Evolutionary conservation across 2,797 vertebrate species (phyloP).

Genomic region (Coregonus ussuriensis): DNA sequence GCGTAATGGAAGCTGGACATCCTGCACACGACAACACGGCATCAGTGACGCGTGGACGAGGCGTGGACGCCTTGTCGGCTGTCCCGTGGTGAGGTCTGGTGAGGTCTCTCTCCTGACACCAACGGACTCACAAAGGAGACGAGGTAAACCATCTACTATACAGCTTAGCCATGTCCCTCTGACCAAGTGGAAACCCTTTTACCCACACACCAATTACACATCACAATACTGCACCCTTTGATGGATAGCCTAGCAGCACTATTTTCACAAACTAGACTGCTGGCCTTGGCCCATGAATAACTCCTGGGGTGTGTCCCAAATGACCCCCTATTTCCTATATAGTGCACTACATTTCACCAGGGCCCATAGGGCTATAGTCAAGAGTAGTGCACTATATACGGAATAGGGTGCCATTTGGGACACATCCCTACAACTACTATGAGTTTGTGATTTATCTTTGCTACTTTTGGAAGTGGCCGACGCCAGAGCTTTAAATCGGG

Average conservation of each 20-base stretch:
- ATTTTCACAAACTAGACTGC: constrained; percentile 34
- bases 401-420: not conserved
- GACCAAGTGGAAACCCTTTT: constrained; percentile 37
- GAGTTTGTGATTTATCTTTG: constrained; percentile 23
- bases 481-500: not conserved
- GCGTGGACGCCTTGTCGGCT: constrained; percentile 25
- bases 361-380: not conserved
- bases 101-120: constrained; percentile 28
- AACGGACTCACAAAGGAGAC: constrained; percentile 38
- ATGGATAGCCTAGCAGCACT: constrained; percentile 21
- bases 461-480: not conserved
- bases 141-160: constrained; percentile 62
- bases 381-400: not conserved
- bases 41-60: constrained; percentile 43
- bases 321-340: not conserved
- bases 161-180: constrained; percentile 29
- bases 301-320: not conserved
- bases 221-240: constrained; percentile 31
- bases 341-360: not conserved
- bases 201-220: constrained; percentile 40
- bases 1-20: not conserved
- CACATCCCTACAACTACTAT: not conserved
- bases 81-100: constrained; percentile 46
- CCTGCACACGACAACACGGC: constrained; percentile 17
- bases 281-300: constrained; percentile 43